Percentiles rank a stretch among this genome's conserved stretches.
Evolutionary conservation across 37 sponge, comb jelly and placozoan species (phyloP).

Genomic region (Chondrilla cf. caribensis): DNA sequence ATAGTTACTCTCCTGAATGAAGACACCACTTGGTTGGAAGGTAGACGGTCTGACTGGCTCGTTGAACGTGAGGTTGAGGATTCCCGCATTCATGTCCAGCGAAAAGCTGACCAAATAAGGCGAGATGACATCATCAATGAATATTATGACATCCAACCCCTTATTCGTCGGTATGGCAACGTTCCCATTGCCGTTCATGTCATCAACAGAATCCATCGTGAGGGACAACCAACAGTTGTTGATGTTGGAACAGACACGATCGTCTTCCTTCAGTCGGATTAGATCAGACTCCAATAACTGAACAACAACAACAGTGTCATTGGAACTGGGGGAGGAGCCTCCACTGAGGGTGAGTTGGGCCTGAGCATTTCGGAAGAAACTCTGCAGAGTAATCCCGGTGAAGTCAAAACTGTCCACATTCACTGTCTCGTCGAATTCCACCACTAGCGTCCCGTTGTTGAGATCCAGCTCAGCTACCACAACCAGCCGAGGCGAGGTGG

Average conservation of each 20-base stretch:
- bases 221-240: constrained; percentile 91
- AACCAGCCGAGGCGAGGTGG: constrained; percentile 53
- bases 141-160: constrained; percentile 43
- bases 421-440: constrained; percentile 74
- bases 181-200: constrained; percentile 73
- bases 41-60: constrained; percentile 75
- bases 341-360: constrained; percentile 52
- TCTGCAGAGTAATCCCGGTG: constrained; percentile 70
- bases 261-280: constrained; percentile 51
- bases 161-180: constrained; percentile 4
- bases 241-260: constrained; percentile 75
- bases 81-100: constrained; percentile 74
- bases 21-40: constrained; percentile 47
- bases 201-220: constrained; percentile 30
- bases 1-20: constrained; percentile 49
- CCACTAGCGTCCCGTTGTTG: constrained; percentile 57
- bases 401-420: constrained; percentile 63
- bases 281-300: constrained; percentile 40
- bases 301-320: constrained; percentile 59
- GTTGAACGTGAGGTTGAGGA: constrained; percentile 62
- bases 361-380: constrained; percentile 70
- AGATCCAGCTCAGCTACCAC: constrained; percentile 54
- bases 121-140: constrained; percentile 54
- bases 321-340: constrained; percentile 45
- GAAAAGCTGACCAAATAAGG: constrained; percentile 55